Conservation (phyloP, 2,113 vertebrate genomes). For the Carollia perspicillata region DNA sequence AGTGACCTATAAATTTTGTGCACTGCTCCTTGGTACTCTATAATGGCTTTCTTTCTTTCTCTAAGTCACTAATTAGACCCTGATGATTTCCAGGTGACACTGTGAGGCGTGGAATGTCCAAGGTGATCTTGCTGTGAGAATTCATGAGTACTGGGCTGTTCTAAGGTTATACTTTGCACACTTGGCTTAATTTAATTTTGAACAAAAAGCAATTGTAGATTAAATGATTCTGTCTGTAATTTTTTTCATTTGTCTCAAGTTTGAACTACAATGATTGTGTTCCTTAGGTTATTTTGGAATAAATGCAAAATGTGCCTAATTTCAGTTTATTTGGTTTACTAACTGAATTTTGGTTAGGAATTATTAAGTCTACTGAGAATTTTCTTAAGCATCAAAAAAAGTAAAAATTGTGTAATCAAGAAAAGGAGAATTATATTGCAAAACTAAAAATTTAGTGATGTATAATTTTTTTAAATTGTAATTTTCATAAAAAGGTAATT, state of each 20-base stretch:
- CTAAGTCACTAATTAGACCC: slow-evolving; percentile 8
- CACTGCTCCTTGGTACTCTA: not conserved
- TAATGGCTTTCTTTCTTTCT: slow-evolving; percentile 25
- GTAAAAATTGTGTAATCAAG: not conserved
- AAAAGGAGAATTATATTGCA: not conserved
- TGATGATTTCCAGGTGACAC: slow-evolving; percentile 32
- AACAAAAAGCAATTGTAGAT: slow-evolving; percentile 38
- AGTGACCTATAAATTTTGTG: slow-evolving; percentile 33
- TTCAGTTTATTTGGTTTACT: slow-evolving; percentile 26
- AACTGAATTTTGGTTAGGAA: not conserved
- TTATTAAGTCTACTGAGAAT: slow-evolving; percentile 30
- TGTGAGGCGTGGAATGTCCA: not conserved
- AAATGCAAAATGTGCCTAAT: not conserved
- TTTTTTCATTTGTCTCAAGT: not conserved
- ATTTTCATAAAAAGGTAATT: slow-evolving; percentile 7
- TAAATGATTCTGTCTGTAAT: not conserved
- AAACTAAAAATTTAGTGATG: not conserved
- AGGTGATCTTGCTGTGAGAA: not conserved
- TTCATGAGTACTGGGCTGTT: not conserved
- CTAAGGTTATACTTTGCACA: not conserved
- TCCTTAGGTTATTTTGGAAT: not conserved
- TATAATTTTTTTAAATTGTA: not conserved
- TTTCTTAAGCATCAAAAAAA: not conserved
- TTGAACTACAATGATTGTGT: slow-evolving; percentile 39
- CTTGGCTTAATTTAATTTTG: slow-evolving; percentile 17